Percentiles rank a stretch among this genome's conserved stretches.
Evolutionary conservation across 2,113 vertebrate genomes (phyloP).

Genomic region (Nothocercus julius): DNA sequence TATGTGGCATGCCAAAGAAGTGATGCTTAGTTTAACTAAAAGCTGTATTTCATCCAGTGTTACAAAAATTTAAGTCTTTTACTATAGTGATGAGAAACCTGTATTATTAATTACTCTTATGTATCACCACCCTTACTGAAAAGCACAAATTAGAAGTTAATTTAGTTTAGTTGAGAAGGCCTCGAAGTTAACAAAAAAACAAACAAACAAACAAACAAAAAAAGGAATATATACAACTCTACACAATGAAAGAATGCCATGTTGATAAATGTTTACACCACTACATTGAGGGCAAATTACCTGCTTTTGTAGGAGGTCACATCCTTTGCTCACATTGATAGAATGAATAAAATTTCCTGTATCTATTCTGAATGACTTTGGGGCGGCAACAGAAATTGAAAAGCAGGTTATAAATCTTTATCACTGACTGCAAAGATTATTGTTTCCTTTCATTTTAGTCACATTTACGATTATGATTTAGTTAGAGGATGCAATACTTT

Average conservation of each 20-base stretch:
- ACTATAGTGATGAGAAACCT: constrained; percentile 4
- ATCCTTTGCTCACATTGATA: neutral
- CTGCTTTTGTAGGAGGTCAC: neutral
- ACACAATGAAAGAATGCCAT: neutral
- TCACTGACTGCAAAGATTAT: neutral
- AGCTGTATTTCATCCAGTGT: constrained; percentile 18
- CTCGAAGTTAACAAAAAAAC: neutral
- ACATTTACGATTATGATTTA: neutral
- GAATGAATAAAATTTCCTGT: neutral
- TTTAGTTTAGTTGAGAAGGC: constrained; percentile 22
- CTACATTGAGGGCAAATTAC: neutral
- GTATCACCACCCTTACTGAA: constrained; percentile 5
- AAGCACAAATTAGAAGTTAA: constrained; percentile 37
- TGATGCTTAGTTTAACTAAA: neutral
- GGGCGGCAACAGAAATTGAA: neutral
- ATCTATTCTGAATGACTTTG: neutral
- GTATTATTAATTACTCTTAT: constrained; percentile 27
- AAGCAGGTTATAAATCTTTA: neutral
- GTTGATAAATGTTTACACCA: neutral
- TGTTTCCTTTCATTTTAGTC: neutral
- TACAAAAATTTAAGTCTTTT: neutral
- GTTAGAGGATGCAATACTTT: neutral
- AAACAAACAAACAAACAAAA: neutral
- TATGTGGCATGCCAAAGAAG: too few species aligned
- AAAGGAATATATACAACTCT: neutral